Percentiles rank a stretch among this genome's conserved stretches.
phyloP scores from a whole-genome alignment of 2,113 vertebrate genomes.

The Siphamia tubifer region DNA sequence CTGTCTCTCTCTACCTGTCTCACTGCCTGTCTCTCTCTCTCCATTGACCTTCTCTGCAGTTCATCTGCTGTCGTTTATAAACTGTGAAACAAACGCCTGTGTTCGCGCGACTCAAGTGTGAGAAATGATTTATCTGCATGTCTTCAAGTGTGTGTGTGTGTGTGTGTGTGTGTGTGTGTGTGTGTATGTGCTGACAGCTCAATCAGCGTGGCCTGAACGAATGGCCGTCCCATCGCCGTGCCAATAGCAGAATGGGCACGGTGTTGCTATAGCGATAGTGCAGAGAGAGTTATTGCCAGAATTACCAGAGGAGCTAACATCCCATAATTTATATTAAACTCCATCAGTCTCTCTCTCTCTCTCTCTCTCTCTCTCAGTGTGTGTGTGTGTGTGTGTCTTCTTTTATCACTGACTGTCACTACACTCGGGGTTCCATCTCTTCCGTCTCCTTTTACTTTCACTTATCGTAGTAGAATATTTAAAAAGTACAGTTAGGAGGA shows the following conservation, averaged over 20 bases:
- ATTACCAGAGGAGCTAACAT: slow-evolving; percentile 65
- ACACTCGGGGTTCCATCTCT: too few species aligned
- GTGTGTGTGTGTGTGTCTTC: slow-evolving; percentile 25
- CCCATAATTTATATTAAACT: slow-evolving; percentile 55
- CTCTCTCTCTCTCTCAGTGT: too few species aligned
- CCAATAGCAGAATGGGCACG: slow-evolving; percentile 47
- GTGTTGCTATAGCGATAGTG: slow-evolving; percentile 66
- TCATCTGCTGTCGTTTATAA: slow-evolving; percentile 43
- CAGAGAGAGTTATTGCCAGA: slow-evolving; percentile 61
- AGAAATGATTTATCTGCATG: slow-evolving; percentile 46
- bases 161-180: slow-evolving; percentile 4
- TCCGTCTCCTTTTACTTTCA: too few species aligned
- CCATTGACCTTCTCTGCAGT: slow-evolving; percentile 51
- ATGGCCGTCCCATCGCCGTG: slow-evolving; percentile 47
- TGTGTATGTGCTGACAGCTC: slow-evolving; percentile 59
- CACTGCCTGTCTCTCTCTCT: slow-evolving; percentile 43
- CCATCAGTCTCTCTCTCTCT: slow-evolving; percentile 45
- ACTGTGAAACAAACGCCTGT: slow-evolving; percentile 21
- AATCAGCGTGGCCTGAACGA: slow-evolving; percentile 68
- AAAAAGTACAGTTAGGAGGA: too few species aligned
- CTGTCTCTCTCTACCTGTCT: slow-evolving; percentile 39
- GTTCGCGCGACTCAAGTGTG: not conserved
- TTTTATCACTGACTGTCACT: too few species aligned
- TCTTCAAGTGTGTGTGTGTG: slow-evolving; percentile 2
- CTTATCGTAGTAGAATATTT: too few species aligned